Evolutionary conservation across 1,140 invertebrate species (phyloP).

Genomic region (Drosophila ogumai): DNA sequence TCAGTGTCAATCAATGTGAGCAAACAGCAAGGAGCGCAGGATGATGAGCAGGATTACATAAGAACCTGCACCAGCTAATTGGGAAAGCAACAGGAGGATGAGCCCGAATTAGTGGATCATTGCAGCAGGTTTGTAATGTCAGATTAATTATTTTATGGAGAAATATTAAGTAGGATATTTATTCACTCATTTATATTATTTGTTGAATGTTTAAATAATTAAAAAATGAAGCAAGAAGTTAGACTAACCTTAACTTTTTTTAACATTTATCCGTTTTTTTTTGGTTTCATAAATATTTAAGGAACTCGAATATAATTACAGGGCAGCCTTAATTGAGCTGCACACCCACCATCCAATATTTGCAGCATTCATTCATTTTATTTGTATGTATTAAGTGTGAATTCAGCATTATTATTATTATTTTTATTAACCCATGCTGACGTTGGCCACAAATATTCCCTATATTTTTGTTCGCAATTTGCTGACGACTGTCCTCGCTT

Average conservation of each 20-base stretch:
- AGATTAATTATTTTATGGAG: neutral
- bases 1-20: constrained; percentile 75
- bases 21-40: constrained; percentile 54
- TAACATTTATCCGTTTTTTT: too few relatives aligned
- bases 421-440: neutral
- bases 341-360: neutral
- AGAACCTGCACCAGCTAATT: constrained; percentile 68
- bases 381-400: neutral
- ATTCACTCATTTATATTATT: neutral
- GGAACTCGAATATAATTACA: neutral
- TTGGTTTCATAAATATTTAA: neutral
- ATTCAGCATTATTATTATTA: neutral
- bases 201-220: neutral
- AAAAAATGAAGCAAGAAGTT: neutral
- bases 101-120: neutral
- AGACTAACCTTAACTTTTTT: neutral
- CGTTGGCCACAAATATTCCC: constrained; percentile 4
- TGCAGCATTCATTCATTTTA: neutral
- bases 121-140: neutral
- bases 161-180: neutral
- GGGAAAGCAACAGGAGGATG: constrained; percentile 35
- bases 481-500: constrained; percentile 9
- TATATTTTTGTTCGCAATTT: constrained; percentile 18
- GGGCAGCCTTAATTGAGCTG: neutral
- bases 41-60: constrained; percentile 43